phyloP scores from a whole-genome alignment of 1,140 invertebrate species.

The Leptinotarsa defecta region DNA sequence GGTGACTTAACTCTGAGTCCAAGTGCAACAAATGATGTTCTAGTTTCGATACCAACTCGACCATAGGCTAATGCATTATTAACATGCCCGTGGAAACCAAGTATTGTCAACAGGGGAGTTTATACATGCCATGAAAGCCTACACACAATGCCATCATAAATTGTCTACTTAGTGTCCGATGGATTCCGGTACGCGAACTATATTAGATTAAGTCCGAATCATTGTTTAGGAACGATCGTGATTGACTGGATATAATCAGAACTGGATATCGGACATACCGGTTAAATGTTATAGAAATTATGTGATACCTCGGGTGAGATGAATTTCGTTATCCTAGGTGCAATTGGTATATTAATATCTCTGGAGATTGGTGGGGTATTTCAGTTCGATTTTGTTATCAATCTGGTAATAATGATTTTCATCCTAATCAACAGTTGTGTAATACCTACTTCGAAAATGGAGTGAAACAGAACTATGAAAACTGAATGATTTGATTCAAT shows the following conservation, averaged over 20 bases:
- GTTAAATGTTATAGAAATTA: neutral
- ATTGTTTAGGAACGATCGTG: neutral
- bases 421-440: no score
- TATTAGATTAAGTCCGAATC: slow-evolving; percentile 6
- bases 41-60: neutral
- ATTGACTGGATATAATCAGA: slow-evolving; percentile 1
- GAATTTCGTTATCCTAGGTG: neutral
- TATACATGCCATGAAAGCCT: neutral
- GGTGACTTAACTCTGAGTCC: no score
- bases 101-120: neutral
- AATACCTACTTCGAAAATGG: no score
- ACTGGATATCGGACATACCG: neutral
- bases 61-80: slow-evolving; percentile 1
- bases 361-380: no score
- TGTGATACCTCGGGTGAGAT: neutral
- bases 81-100: slow-evolving; percentile 5
- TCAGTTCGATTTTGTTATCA: no score
- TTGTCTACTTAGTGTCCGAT: slow-evolving; percentile 2
- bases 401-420: no score
- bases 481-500: no score
- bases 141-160: neutral
- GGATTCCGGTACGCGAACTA: neutral
- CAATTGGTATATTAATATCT: neutral
- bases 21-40: neutral
- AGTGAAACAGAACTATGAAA: no score